These are phyloP conservation scores for Scaptomyza cyrtandrae DNA, from an alignment of 2,888 invertebrate species.

Conservation along the genomic window DNA sequence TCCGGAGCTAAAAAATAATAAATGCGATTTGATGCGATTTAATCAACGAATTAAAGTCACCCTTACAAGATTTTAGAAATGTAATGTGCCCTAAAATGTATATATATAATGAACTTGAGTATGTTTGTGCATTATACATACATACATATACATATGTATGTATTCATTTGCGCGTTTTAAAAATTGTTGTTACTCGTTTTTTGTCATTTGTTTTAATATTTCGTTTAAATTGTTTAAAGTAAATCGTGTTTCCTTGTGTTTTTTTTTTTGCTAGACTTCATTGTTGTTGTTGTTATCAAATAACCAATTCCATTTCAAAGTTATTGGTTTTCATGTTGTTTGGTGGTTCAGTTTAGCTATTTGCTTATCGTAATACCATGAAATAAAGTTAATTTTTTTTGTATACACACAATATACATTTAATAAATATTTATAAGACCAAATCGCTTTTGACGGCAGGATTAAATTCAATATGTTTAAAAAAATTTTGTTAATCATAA, in stretches of 20 bases:
- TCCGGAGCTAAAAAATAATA: slow-evolving; percentile 9
- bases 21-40: slow-evolving; percentile 35
- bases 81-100: slow-evolving; percentile 15
- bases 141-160: slow-evolving; percentile 6
- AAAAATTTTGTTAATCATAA: slow-evolving; percentile 47
- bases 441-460: slow-evolving; percentile 79
- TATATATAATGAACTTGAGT: slow-evolving; percentile 3
- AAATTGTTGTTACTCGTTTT: slow-evolving; percentile 19
- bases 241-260: slow-evolving; percentile 61
- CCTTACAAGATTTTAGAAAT: slow-evolving; percentile 23
- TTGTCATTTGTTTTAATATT: neutral
- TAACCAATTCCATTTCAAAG: slow-evolving; percentile 55
- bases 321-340: slow-evolving; percentile 46
- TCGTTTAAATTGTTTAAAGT: slow-evolving; percentile 63
- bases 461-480: slow-evolving; percentile 76
- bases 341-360: slow-evolving; percentile 62
- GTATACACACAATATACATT: slow-evolving; percentile 50
- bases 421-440: slow-evolving; percentile 64
- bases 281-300: slow-evolving; percentile 37
- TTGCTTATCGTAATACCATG: slow-evolving; percentile 40
- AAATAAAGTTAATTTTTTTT: slow-evolving; percentile 47
- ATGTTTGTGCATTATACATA: slow-evolving; percentile 3
- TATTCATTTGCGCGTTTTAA: slow-evolving; percentile 14
- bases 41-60: slow-evolving; percentile 17
- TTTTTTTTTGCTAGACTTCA: slow-evolving; percentile 47